Conservation (phyloP, 2,888 invertebrate species). For the Adelognathus sp. region DNA sequence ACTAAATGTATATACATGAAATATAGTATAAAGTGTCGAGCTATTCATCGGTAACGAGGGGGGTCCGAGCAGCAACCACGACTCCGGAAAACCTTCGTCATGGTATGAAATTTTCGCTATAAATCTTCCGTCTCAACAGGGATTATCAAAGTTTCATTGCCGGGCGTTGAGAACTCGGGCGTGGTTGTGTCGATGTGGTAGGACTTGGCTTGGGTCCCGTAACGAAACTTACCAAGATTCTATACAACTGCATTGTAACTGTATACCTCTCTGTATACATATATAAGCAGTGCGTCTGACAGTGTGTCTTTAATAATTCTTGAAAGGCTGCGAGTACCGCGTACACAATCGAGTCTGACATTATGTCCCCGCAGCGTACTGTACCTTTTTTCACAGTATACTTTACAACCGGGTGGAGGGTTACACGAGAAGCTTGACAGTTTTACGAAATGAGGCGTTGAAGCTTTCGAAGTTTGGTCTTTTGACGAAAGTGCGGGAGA, state of each 20-base stretch:
- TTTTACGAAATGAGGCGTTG: conserved; percentile 32
- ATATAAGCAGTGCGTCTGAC: background rate
- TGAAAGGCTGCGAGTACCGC: background rate
- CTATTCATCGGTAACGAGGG: conserved; percentile 13
- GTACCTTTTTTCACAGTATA: background rate
- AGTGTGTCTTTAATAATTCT: conserved; percentile 21
- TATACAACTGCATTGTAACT: background rate
- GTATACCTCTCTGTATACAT: background rate
- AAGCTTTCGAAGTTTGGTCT: conserved; percentile 31
- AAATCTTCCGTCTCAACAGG: conserved; percentile 64
- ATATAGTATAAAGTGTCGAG: background rate
- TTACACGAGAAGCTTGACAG: conserved; percentile 5
- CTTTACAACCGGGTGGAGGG: background rate
- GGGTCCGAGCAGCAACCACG: conserved; percentile 32
- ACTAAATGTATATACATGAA: background rate
- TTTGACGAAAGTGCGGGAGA: conserved; percentile 6
- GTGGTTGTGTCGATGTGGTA: conserved; percentile 45
- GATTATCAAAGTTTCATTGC: conserved; percentile 67
- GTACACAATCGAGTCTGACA: conserved; percentile 12
- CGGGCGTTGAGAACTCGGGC: conserved; percentile 27
- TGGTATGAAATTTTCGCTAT: conserved; percentile 61
- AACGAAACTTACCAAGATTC: conserved; percentile 36
- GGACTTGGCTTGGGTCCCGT: conserved; percentile 29
- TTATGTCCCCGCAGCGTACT: background rate
- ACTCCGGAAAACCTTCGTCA: conserved; percentile 52